Evolutionary conservation across 2,888 invertebrate genomes (phyloP), one percentile per base, ranked within the genome.

Genomic region (Micoletzkya japonica): DNA sequence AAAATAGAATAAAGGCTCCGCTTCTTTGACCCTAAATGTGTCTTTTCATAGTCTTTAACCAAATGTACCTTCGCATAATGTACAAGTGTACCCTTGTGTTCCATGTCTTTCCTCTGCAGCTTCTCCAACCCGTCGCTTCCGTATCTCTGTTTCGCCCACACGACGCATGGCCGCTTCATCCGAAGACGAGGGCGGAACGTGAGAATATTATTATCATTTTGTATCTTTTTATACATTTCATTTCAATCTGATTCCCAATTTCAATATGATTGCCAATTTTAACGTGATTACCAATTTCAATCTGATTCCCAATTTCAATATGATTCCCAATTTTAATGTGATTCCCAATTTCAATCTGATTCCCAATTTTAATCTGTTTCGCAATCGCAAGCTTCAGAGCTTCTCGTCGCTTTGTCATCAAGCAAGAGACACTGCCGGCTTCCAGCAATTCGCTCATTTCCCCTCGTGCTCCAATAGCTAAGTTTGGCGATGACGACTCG

Each of bases 111-210:
- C n/a, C 36, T 2, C 14, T 66, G 4, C 50, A 39, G 57, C 56
- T 24, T 75, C 76, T 20, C 77, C 78, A 1, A 76, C 78, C 28
- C 75, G 77, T 44, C 71, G 83, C 6, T 84, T 84, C 75, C 73
- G 84, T 49, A 84, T 84, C 49, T 81, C 82, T 1, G 81, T 84
- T 6, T 82, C 82, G 17, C 84, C 84, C 10, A 84, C 83, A 2
- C 74, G 82, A 54, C 72, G 73, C 60, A 30, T 84, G 30, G 34
- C 50, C 20, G 69, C 76, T n/a, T n/a, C n/a, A 7, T 61, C 72
- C 7, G 72, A 76, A n/a, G 64, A 73, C 26, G 75, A 74, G 59
- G 71, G 71, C 73, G 72, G 39, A 56, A 61, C 36, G 64, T 66
- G 24, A 64, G 54, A n/a, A n/a, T n/a, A n/a, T n/a, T n/a, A n/a